Conservation (phyloP, 2,888 invertebrate genomes). For the Rotaria socialis region DNA sequence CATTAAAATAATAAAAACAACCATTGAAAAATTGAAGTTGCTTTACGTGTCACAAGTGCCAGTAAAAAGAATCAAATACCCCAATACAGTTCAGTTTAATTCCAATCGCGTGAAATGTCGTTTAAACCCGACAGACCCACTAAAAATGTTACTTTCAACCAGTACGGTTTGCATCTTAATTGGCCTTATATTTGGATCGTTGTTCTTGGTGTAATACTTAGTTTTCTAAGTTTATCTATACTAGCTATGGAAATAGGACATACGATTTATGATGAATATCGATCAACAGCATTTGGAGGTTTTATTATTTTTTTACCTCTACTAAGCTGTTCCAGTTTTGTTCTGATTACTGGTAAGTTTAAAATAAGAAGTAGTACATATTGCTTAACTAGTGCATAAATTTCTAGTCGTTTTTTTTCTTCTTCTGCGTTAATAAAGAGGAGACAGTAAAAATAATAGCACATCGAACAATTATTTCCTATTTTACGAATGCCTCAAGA, state of each 20-base stretch:
- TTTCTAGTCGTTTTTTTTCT: no score
- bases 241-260: background rate
- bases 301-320: background rate
- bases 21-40: no score
- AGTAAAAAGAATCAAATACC: background rate
- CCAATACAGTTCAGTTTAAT: background rate
- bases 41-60: no score
- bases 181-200: background rate
- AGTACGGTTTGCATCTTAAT: background rate
- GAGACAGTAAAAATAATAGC: no score
- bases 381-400: no score
- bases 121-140: background rate
- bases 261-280: background rate
- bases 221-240: background rate
- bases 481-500: no score
- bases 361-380: background rate
- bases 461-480: no score
- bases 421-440: no score
- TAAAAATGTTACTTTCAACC: background rate
- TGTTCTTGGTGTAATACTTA: background rate
- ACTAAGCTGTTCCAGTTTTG: background rate
- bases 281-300: constrained; percentile 23
- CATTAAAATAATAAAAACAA: no score
- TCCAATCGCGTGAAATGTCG: background rate
- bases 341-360: background rate